phyloP scores from a whole-genome alignment of 2,888 invertebrate genomes.

The Palloptera scutellata region DNA sequence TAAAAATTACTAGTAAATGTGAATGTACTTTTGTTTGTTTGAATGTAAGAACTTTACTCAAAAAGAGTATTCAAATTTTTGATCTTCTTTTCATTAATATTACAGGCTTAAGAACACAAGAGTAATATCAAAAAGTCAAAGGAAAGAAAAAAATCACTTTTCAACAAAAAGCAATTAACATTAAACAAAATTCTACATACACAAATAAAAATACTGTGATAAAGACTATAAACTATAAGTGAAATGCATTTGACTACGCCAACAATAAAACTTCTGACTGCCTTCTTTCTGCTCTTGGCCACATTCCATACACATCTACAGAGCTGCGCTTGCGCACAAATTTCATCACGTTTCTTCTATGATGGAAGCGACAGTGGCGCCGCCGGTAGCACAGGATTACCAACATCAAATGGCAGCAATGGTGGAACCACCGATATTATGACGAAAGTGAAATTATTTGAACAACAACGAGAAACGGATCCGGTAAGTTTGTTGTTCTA shows the following conservation, averaged over 20 bases:
- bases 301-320: conserved; percentile 20
- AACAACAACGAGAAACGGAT: conserved; percentile 40
- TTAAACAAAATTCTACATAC: conserved; percentile 8
- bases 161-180: conserved; percentile 21
- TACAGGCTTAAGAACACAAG: no score
- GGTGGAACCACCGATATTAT: conserved; percentile 27
- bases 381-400: conserved; percentile 37
- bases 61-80: no score
- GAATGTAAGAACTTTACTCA: no score
- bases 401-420: conserved; percentile 16
- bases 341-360: conserved; percentile 35
- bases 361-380: conserved; percentile 31
- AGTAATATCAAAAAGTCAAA: no score
- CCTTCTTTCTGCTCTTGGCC: conserved; percentile 17
- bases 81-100: no score
- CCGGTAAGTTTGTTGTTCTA: conserved; percentile 37
- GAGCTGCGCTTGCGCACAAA: conserved; percentile 25
- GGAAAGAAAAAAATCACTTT: background rate
- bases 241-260: conserved; percentile 17
- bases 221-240: conserved; percentile 9
- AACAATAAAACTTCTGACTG: conserved; percentile 12
- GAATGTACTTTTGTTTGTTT: no score
- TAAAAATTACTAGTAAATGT: no score
- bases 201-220: conserved; percentile 4
- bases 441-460: conserved; percentile 38